Evolutionary conservation across 2,797 vertebrate genomes (phyloP), one percentile per base, ranked within the genome.

Genomic region (Buceros bicornis): DNA sequence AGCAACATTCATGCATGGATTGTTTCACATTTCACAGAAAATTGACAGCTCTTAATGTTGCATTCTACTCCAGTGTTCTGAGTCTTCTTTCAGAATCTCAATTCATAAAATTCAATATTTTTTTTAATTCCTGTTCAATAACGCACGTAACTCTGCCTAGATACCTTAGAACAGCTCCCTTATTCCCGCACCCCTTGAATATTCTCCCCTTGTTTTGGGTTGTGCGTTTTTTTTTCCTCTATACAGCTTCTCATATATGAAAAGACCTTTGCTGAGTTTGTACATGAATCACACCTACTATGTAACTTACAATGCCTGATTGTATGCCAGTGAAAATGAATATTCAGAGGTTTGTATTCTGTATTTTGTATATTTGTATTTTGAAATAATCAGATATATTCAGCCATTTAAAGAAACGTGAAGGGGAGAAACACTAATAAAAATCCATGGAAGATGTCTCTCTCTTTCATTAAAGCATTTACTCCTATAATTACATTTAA

Each of bases 261-360:
- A 83, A 61, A 29, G 43, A 54, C 25, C 29, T 78, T 65, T 94
- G 88, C 43, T 66, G 76, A 58, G 20, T 50, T 80, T 70, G 20
- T 48, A 37, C 14, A 2, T 62, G 28, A 53, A 47, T 90, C 70
- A 50, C 1, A 4, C 9, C 43, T 87, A 8, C 37, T 40, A 0
- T 78, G 3, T 51, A 43, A 81, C 26, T 33, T 82, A 28, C 3
- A 74, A 11, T 37, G 11, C 1, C 0, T 24, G 14, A 10, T 88
- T 93, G 25, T 87, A 22, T 94, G 76, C 25, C 51, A 47, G 28
- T 56, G 60, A 84, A 93, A 81, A 88, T 72, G 17, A 86, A 69
- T 87, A 89, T 77, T 71, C 54, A 65, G 54, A 69, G 37, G 4
- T 29, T 82, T 72, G 43, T 80, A 47, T 60, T 88, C 37, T 71